These are phyloP conservation scores for Zaprionus inermis DNA, from an alignment of 1,140 invertebrate genomes.

Conservation along the genomic window DNA sequence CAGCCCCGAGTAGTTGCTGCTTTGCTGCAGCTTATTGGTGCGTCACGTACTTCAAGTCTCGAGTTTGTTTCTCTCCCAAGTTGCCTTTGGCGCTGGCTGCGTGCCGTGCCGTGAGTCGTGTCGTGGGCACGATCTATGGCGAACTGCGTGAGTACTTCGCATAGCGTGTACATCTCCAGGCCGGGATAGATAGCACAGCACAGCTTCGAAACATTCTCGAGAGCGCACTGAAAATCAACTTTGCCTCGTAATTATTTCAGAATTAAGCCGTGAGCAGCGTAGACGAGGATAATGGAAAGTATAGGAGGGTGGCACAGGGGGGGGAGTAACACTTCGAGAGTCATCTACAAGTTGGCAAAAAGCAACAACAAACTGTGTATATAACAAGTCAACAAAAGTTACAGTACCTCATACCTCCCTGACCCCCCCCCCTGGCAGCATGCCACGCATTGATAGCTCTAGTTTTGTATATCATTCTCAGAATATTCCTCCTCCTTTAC, in stretches of 20 bases:
- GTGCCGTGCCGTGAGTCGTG: not conserved
- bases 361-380: conserved; percentile 2
- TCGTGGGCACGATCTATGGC: not conserved
- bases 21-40: conserved; percentile 36
- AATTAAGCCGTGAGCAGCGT: conserved; percentile 34
- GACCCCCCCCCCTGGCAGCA: not conserved
- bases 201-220: conserved; percentile 26
- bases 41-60: conserved; percentile 58
- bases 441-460: conserved; percentile 10
- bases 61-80: conserved; percentile 26
- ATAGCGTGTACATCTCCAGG: not conserved
- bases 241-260: conserved; percentile 65
- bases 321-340: not conserved
- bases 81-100: not conserved
- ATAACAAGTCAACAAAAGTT: conserved; percentile 33
- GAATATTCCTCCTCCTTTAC: not conserved
- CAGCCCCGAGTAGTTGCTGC: conserved; percentile 33
- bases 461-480: conserved; percentile 26
- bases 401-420: not conserved
- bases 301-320: not conserved
- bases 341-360: conserved; percentile 1
- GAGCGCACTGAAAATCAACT: conserved; percentile 49
- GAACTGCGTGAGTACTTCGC: not conserved
- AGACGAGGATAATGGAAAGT: not conserved
- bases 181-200: not conserved